Evolutionary conservation across 2,797 vertebrate genomes (phyloP).

Genomic region (Buphagus erythrorhynchus): DNA sequence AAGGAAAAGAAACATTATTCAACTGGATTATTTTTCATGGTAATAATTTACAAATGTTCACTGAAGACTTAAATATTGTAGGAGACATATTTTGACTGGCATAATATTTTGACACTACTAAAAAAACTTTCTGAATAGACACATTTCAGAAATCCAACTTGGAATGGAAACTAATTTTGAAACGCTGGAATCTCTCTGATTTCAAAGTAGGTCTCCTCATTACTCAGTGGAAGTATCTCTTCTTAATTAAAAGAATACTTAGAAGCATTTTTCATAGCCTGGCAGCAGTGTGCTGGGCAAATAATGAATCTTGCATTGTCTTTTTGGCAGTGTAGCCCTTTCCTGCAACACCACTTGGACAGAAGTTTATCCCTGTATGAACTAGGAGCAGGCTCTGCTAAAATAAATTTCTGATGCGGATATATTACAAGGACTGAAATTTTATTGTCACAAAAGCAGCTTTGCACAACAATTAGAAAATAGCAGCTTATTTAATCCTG

Average conservation of each 20-base stretch:
- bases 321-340: neutral
- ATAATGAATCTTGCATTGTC: constrained; percentile 44
- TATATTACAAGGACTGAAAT: neutral
- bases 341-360: neutral
- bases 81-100: neutral
- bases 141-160: neutral
- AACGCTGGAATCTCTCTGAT: neutral
- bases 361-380: constrained; percentile 29
- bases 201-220: constrained; percentile 29
- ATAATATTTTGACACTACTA: neutral
- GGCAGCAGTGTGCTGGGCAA: constrained; percentile 12
- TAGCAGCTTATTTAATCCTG: neutral
- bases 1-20: neutral
- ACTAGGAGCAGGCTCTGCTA: neutral
- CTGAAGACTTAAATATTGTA: neutral
- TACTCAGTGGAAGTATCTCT: constrained; percentile 14
- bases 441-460: neutral
- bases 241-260: constrained; percentile 53
- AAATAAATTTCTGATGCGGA: neutral
- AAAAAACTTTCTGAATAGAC: neutral
- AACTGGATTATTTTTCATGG: neutral
- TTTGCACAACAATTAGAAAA: neutral
- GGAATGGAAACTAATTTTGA: neutral
- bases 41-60: neutral
- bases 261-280: constrained; percentile 28